Evolutionary conservation across 2,797 vertebrate species (phyloP), one percentile per base, ranked within the genome.

Genomic region (Intellagama lesueurii): DNA sequence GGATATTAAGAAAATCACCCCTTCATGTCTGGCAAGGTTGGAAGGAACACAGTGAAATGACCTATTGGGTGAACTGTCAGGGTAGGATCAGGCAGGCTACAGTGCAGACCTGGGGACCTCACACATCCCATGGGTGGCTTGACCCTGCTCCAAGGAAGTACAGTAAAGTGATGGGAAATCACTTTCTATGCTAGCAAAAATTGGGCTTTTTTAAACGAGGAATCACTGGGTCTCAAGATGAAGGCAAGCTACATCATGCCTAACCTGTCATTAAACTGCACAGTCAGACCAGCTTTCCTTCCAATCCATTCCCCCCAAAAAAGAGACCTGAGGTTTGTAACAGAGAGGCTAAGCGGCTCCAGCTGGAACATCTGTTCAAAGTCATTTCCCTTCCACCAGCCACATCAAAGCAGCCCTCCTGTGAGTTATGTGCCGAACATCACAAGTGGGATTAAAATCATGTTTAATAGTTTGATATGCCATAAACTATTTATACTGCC

Each of bases 401-500:
- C 95, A 96, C 95, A 95, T 97, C 96, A 96, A 95, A 96, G 96
- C 93, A 93, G 95, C 93, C 94, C 96, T 96, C 94, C 96, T 92
- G 92, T 93, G 92, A 93, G 94, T 93, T 93, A 92, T 81, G 93
- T 84, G 1, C 92, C 1, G 75, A n/a, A 96, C 96, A 97, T 95
- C 96, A 94, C 95, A 94, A 96, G 94, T 94, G 96, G 96, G 96
- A 97, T 96, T 97, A 96, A 96, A 96, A 95, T 94, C 95, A 90
- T 96, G 96, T 96, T 95, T 95, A 96, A 97, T 97, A 94, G 95
- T 96, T 94, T 94, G 95, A 95, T 95, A 92, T 91, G 95, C 95
- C 96, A 96, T 96, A 90, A 96, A 96, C 96, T 96, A 95, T 96
- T 97, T 96, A 96, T 95, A 92, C 88, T 91, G 91, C 94, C 52